Percentiles rank a stretch among this genome's conserved stretches.
phyloP scores from a whole-genome alignment of 2,113 vertebrate genomes.

The Oxyura jamaicensis region DNA sequence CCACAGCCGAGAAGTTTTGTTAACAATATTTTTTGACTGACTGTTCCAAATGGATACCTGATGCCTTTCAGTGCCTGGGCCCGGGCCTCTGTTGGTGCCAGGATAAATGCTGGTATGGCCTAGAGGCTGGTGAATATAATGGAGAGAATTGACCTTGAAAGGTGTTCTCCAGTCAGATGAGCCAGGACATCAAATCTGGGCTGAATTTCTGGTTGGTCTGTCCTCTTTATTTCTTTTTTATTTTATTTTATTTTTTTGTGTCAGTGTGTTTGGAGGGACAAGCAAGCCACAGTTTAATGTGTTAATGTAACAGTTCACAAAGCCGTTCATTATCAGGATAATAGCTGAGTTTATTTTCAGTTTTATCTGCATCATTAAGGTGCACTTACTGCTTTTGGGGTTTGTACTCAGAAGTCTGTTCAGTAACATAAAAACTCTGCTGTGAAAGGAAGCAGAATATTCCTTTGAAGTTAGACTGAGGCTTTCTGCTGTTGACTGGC shows the following conservation, averaged over 20 bases:
- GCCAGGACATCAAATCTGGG: not conserved
- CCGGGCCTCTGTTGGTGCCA: not conserved
- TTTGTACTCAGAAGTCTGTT: not conserved
- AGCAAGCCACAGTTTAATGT: not conserved
- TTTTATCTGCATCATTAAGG: not conserved
- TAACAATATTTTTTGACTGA: not conserved
- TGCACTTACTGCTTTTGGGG: not conserved
- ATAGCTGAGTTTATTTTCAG: not conserved
- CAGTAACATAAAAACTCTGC: not conserved
- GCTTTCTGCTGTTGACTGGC: not conserved
- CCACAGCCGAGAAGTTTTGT: not conserved
- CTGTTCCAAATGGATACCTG: not conserved
- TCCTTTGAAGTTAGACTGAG: not conserved
- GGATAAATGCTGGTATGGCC: not conserved
- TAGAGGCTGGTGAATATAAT: not conserved
- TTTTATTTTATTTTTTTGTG: not conserved
- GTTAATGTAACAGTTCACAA: not conserved
- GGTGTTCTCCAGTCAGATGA: not conserved
- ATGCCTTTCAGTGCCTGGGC: not conserved
- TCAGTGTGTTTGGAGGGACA: not conserved
- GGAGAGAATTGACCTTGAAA: not conserved
- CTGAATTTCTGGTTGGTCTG: not conserved
- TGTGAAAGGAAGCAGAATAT: not conserved
- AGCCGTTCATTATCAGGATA: not conserved
- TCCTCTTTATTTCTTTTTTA: not conserved